Evolutionary conservation across 1,140 invertebrate genomes (phyloP), one percentile per base, ranked within the genome.

Genomic region (Drosophila virilis): DNA sequence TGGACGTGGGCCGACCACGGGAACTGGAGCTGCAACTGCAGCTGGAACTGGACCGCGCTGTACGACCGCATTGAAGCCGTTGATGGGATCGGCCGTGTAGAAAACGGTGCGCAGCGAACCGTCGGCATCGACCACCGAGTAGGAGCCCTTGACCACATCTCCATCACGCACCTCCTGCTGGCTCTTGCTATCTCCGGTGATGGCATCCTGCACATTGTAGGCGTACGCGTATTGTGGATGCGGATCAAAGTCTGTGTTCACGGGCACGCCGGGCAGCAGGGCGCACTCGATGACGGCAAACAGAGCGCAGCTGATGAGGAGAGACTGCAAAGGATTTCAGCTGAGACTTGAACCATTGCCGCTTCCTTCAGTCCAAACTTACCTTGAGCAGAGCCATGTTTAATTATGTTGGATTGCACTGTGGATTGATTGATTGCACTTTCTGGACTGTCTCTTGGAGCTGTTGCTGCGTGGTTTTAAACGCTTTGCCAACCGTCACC

Each of bases 101-200:
- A 94, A 93, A 6, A 94, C 94, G 6, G 93, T 91, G 37, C 94
- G 93, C 42, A 93, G 90, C 7, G 93, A 94, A 22, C 94, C 94
- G 62, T 95, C 94, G 33, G 94, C 92, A 40, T 94, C 94, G 12
- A 94, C 92, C 12, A 94, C 82, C 0, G 94, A 94, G 80, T 95
- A 95, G 52, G 93, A 93, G 22, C 94, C 94, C 73, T 93, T 93
- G 12, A 95, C 94, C 8, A 94, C 78, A 74, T 95, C 94, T n/a
- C 94, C 94, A 70, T 94, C 93, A 15, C 94, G 93, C 73, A 93
- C 93, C 85, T 95, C 94, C 65, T 93, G 92, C 80, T 94, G 94
- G 72, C 93, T 94, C 91, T 95, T 95, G 92, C 93, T 94, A 78
- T 95, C 94, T 6, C 95, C 94, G 74, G 93, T 95, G 66, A 94